Evolutionary conservation across 2,113 vertebrate species (phyloP), one percentile per base, ranked within the genome.

Genomic region (Sorex fumeus): DNA sequence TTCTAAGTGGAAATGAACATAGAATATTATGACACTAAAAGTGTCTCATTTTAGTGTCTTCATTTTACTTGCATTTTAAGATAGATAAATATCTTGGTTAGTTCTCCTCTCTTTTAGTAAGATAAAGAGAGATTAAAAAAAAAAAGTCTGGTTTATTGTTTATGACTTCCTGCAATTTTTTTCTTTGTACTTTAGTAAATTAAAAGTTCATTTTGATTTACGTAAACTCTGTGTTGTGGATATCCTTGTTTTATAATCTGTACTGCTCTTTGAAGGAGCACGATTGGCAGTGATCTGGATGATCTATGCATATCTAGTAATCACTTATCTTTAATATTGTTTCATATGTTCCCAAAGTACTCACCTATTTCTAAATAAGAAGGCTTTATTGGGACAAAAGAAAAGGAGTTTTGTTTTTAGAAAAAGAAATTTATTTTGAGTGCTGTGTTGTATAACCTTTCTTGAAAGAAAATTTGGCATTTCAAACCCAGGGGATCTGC

Each of bases 311-410:
- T 1, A 34, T 4, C 12, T 7, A 19, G 0, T 67, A 6, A 94
- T 34, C 18, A 30, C 11, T 34, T n/a, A n/a, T 6, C 3, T 78
- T 60, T 50, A 50, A 7, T 71, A 88, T 77, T 57, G 19, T 64
- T 84, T 91, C 25, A 32, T 87, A 84, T 66, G 8, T 57, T 53
- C 30, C 27, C 1, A 66, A 43, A 87, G 80, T 9, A 72, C 0
- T 78, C 82, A 69, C 16, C 16, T 91, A 8, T 47, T 86, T 92
- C 15, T 93, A 16, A 91, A 83, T 82, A 50, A 3, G 50, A 71
- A 32, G 5, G 13, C 19, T 90, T 23, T 69, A 16, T 13, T 77
- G 10, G 30, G 36, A 69, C 82, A 75, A 45, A 25, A 64, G 18
- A 57, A 19, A 93, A 66, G 76, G 8, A 43, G 25, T 12, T n/a